A percentile compares a stretch with the other conserved stretches of the same genome.
phyloP scores from a whole-genome alignment of 2,888 invertebrate species.

The Tetragnatha montana region DNA sequence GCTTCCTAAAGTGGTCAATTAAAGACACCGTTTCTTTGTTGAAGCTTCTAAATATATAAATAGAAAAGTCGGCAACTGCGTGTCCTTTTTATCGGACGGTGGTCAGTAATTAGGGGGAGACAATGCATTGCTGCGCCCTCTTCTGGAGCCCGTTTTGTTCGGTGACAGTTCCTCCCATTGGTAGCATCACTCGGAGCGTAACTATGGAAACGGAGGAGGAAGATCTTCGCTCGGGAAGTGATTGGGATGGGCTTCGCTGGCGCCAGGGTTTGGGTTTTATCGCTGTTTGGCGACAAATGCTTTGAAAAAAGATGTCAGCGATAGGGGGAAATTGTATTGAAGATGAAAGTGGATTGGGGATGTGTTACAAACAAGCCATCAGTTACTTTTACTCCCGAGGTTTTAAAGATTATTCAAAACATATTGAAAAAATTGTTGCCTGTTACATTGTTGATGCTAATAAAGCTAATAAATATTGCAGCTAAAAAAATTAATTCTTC shows the following conservation, averaged over 20 bases:
- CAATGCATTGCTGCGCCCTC: constrained; percentile 29
- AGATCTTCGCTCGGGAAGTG: constrained; percentile 2
- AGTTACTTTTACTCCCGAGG: too few relatives aligned
- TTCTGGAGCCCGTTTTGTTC: constrained; percentile 28
- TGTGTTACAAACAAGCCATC: too few relatives aligned
- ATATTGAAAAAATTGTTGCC: too few relatives aligned
- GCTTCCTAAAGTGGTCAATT: constrained; percentile 55
- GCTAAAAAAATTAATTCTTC: too few relatives aligned
- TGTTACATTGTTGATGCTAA: too few relatives aligned
- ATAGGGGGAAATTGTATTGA: too few relatives aligned
- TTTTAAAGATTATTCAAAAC: too few relatives aligned
- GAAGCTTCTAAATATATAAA: constrained; percentile 27
- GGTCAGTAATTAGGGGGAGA: constrained; percentile 48
- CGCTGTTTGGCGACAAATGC: constrained; percentile 26
- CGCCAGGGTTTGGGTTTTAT: constrained; percentile 4
- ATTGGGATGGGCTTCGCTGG: background rate
- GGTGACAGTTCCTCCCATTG: constrained; percentile 45
- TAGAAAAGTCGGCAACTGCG: constrained; percentile 50
- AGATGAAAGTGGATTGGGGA: too few relatives aligned
- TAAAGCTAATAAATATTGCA: too few relatives aligned
- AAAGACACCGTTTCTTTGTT: constrained; percentile 51
- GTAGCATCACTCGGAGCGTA: constrained; percentile 54
- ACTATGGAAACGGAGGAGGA: constrained; percentile 35
- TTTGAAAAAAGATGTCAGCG: background rate
- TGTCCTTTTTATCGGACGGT: constrained; percentile 26